Evolutionary conservation across 2,888 invertebrate species (phyloP).

Genomic region (Trichogramma dendrolimi): DNA sequence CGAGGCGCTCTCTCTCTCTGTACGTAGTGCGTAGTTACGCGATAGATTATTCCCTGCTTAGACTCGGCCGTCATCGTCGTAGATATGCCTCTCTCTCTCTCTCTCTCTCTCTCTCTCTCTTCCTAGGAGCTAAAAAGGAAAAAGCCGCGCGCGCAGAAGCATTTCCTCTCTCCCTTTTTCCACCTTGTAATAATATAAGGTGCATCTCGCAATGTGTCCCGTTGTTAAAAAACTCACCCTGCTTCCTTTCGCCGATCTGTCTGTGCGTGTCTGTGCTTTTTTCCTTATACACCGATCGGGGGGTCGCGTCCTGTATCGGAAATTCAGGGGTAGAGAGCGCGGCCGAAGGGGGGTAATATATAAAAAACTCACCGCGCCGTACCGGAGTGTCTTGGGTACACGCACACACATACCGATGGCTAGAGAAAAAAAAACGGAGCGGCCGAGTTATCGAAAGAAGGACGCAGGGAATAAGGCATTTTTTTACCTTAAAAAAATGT

Average conservation of each 20-base stretch:
- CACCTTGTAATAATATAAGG: conserved; percentile 29
- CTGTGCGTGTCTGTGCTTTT: too few species aligned
- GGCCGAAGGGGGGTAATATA: conserved; percentile 19
- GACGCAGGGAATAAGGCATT: too few species aligned
- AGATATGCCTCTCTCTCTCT: conserved; percentile 6
- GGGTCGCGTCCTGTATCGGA: too few species aligned
- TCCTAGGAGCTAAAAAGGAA: conserved; percentile 16
- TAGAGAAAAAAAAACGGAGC: conserved; percentile 11
- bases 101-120: conserved; percentile 19
- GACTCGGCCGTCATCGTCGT: conserved; percentile 2
- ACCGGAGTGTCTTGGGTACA: conserved; percentile 35
- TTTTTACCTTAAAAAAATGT: conserved; percentile 35
- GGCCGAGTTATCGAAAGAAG: neutral
- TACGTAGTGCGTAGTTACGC: too few species aligned
- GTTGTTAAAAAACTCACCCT: too few species aligned
- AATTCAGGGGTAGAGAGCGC: neutral
- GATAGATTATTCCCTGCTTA: conserved; percentile 7
- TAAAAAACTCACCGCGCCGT: too few species aligned
- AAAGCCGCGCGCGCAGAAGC: conserved; percentile 22
- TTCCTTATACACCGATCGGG: too few species aligned
- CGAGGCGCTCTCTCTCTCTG: conserved; percentile 37
- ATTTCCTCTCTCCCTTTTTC: conserved; percentile 22
- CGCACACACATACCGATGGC: neutral
- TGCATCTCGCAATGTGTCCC: conserved; percentile 20
- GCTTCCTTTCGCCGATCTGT: too few species aligned